phyloP scores from a whole-genome alignment of 2,888 invertebrate genomes.

The Brachyptera risi region DNA sequence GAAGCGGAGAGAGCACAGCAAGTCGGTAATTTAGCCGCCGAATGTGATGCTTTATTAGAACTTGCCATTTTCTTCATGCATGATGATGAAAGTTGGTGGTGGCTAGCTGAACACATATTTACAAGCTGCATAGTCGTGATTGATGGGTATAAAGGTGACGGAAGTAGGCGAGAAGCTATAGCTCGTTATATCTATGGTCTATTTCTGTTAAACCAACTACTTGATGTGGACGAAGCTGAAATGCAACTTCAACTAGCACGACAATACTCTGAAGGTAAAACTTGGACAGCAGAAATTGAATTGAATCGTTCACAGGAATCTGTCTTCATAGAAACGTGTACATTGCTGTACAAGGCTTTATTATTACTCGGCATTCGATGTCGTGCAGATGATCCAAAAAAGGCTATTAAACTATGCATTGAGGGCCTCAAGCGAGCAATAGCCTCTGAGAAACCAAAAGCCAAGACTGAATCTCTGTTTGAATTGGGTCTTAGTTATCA shows the following conservation, averaged over 20 bases:
- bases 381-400: not conserved
- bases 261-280: not conserved
- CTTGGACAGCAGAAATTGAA: not conserved
- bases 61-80: conserved; percentile 48
- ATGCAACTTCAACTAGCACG: conserved; percentile 2
- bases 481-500: conserved; percentile 11
- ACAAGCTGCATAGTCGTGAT: conserved; percentile 49
- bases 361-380: not conserved
- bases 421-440: not conserved
- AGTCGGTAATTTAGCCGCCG: conserved; percentile 44
- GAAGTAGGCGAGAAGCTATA: conserved; percentile 49
- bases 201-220: conserved; percentile 49
- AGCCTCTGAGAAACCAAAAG: not conserved
- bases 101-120: conserved; percentile 56
- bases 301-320: conserved; percentile 6
- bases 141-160: conserved; percentile 47
- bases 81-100: conserved; percentile 50
- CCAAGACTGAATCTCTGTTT: not conserved
- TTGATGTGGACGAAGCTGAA: not conserved
- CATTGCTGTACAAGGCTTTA: conserved; percentile 3
- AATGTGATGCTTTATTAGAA: conserved; percentile 46
- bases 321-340: conserved; percentile 15
- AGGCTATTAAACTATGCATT: not conserved
- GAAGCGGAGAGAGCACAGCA: conserved; percentile 4
- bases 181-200: conserved; percentile 52